Conservation (phyloP, 2,888 invertebrate genomes). For the Fragum whitleyi region DNA sequence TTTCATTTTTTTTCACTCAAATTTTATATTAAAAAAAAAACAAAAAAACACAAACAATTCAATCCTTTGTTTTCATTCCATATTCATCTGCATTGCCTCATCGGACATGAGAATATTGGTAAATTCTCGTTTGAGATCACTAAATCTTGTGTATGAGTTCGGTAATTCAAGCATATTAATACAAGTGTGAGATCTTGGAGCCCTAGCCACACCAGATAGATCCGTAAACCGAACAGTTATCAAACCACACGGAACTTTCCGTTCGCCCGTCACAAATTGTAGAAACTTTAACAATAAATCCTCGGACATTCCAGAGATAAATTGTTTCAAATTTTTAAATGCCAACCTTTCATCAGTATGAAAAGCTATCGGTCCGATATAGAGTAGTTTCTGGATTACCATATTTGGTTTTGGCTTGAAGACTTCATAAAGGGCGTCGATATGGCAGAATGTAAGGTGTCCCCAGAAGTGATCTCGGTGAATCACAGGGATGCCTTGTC, state of each 20-base stretch:
- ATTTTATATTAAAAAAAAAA: too few relatives aligned
- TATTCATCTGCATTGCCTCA: not conserved
- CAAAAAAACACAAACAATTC: too few relatives aligned
- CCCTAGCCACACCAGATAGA: not conserved
- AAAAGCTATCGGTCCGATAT: not conserved
- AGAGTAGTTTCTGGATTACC: not conserved
- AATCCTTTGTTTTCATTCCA: too few relatives aligned
- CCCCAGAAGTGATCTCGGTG: slow-evolving; percentile 7
- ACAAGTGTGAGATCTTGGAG: not conserved
- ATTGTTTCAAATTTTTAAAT: not conserved
- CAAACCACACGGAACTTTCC: not conserved
- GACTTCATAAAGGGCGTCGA: not conserved
- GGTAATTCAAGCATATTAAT: not conserved
- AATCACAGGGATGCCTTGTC: not conserved
- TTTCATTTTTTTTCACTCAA: too few relatives aligned
- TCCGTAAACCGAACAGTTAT: not conserved
- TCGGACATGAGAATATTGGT: not conserved
- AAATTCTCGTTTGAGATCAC: not conserved
- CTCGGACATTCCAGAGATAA: not conserved
- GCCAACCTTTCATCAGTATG: not conserved
- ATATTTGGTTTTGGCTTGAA: not conserved
- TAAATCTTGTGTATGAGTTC: not conserved
- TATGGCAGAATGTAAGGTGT: slow-evolving; percentile 12
- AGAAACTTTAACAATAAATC: not conserved
- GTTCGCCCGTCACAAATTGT: not conserved